Conservation (phyloP, 2,113 vertebrate species). For the Oplegnathus fasciatus region DNA sequence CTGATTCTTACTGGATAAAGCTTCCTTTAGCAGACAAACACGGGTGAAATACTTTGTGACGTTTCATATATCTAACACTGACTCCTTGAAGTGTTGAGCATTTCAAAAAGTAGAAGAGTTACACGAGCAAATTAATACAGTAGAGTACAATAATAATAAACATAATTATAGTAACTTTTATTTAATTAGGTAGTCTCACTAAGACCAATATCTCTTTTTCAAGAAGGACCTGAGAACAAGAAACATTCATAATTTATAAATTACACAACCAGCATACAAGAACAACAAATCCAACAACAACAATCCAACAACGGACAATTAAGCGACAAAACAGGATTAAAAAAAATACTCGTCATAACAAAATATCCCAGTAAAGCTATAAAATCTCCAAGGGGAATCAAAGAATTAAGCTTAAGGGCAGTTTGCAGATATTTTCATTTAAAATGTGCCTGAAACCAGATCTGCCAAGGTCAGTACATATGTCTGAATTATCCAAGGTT, state of each 20-base stretch:
- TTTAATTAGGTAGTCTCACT: not conserved
- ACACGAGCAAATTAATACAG: not conserved
- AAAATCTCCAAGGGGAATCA: not conserved
- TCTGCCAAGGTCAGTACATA: not conserved
- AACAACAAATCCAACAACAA: no score
- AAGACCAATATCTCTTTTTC: no score
- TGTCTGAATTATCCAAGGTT: not conserved
- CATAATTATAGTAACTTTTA: not conserved
- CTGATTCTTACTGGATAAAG: not conserved
- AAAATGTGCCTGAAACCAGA: not conserved
- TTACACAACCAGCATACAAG: no score
- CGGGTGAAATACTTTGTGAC: not conserved
- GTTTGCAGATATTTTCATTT: no score
- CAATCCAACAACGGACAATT: not conserved
- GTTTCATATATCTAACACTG: not conserved
- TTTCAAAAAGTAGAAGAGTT: not conserved
- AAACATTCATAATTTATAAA: not conserved
- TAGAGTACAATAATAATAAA: not conserved
- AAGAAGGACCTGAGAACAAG: not conserved
- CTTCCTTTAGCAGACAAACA: not conserved
- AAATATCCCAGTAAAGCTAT: not conserved
- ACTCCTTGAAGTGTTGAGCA: not conserved
- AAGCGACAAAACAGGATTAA: not conserved
- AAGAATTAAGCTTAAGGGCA: not conserved
- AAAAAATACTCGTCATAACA: not conserved